phyloP scores from a whole-genome alignment of 2,888 invertebrate genomes.

The Neoaliturus tenellus region DNA sequence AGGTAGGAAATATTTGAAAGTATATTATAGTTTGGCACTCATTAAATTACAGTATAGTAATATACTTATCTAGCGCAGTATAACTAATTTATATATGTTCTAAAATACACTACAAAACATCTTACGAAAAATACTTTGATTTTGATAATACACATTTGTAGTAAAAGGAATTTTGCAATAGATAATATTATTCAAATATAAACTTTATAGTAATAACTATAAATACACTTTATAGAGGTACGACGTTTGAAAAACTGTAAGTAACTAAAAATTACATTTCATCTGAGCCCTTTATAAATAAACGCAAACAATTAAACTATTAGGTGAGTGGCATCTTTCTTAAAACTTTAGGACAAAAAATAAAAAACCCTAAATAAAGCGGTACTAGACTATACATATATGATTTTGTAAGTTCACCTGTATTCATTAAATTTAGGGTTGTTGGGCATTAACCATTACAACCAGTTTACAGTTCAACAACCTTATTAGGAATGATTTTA shows the following conservation, averaged over 20 bases:
- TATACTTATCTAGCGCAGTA: neutral
- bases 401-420: too few relatives aligned
- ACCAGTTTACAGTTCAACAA: too few relatives aligned
- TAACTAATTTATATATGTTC: conserved; percentile 34
- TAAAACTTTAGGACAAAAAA: too few relatives aligned
- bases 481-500: too few relatives aligned
- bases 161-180: neutral
- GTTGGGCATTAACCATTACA: too few relatives aligned
- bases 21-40: conserved; percentile 31
- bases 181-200: neutral
- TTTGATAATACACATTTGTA: conserved; percentile 27
- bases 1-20: neutral
- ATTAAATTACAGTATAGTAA: conserved; percentile 3
- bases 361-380: too few relatives aligned
- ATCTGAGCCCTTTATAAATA: neutral
- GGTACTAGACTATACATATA: too few relatives aligned
- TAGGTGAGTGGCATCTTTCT: too few relatives aligned
- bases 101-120: conserved; percentile 27
- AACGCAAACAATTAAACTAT: neutral
- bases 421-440: too few relatives aligned
- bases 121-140: conserved; percentile 48
- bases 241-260: neutral
- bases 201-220: neutral
- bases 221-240: neutral
- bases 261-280: neutral